These are phyloP conservation scores for Erebia palarica DNA, from an alignment of 2,888 invertebrate species.

Conservation along the genomic window DNA sequence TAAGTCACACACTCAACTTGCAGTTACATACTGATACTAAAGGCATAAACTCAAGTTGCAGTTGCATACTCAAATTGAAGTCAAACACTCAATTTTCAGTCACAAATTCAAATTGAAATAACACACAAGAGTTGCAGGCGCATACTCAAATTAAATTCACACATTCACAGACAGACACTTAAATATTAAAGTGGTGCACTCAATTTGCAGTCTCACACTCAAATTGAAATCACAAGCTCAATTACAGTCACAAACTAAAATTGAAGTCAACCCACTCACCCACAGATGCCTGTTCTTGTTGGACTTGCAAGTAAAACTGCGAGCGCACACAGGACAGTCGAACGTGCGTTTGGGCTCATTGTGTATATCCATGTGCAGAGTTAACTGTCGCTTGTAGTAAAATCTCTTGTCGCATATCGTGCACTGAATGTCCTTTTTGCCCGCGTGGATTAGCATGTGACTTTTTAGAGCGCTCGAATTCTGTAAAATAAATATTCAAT, in stretches of 20 bases:
- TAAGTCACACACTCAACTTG: no score
- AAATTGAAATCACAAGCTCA: not conserved
- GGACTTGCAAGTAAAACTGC: slow-evolving; percentile 13
- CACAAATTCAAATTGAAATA: not conserved
- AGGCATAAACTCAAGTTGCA: not conserved
- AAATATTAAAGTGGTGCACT: not conserved
- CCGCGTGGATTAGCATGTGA: slow-evolving; percentile 9
- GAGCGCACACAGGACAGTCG: slow-evolving; percentile 17
- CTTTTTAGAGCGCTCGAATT: slow-evolving; percentile 1
- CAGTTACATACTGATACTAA: not conserved
- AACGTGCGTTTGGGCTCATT: slow-evolving; percentile 10
- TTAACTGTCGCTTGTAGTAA: slow-evolving; percentile 12
- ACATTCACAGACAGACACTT: no score
- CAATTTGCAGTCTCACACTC: not conserved
- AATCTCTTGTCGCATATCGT: slow-evolving; percentile 16
- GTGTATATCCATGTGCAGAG: slow-evolving; percentile 13
- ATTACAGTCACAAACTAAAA: not conserved
- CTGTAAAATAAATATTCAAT: not conserved
- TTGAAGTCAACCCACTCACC: slow-evolving; percentile 4
- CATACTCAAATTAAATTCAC: not conserved
- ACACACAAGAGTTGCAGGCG: not conserved
- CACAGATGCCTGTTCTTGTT: slow-evolving; percentile 15
- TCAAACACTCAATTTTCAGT: not conserved
- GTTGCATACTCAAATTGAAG: not conserved
- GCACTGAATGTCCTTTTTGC: slow-evolving; percentile 3